A percentile compares a stretch with the other conserved stretches of the same genome.
These are phyloP conservation scores for Hyposoter dolosus DNA, from an alignment of 2,888 invertebrate species.

Conservation along the genomic window DNA sequence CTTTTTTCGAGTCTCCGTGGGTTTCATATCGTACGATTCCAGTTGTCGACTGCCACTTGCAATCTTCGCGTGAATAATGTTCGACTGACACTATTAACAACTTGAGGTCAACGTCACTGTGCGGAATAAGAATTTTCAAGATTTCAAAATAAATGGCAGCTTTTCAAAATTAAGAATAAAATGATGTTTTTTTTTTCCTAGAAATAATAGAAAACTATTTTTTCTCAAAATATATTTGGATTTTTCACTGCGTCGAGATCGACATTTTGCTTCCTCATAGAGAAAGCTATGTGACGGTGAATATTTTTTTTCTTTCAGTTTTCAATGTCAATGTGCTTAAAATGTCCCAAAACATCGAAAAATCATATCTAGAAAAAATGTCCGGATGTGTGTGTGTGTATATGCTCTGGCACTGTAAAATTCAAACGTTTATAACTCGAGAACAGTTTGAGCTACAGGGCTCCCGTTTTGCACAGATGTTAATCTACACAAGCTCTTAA, in stretches of 20 bases:
- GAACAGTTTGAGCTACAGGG: too few relatives aligned
- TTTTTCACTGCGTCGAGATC: not conserved
- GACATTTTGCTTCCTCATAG: too few relatives aligned
- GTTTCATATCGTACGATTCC: not conserved
- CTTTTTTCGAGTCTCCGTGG: conserved; percentile 31
- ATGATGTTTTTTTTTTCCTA: not conserved
- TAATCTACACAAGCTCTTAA: too few relatives aligned
- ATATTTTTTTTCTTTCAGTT: too few relatives aligned
- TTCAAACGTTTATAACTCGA: too few relatives aligned
- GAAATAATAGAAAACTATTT: not conserved
- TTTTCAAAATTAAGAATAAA: not conserved
- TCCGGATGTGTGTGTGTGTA: too few relatives aligned
- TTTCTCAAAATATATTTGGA: not conserved
- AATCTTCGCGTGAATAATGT: not conserved
- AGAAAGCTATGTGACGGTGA: too few relatives aligned
- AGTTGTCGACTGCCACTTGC: not conserved
- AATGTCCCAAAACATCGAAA: too few relatives aligned
- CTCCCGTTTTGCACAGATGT: too few relatives aligned
- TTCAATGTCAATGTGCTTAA: too few relatives aligned
- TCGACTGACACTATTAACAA: not conserved
- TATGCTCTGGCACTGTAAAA: too few relatives aligned
- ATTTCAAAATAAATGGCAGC: not conserved
- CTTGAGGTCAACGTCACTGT: not conserved
- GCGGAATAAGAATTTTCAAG: not conserved
- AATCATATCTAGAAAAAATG: too few relatives aligned